phyloP scores from a whole-genome alignment of 2,113 vertebrate genomes.

The Eublepharis macularius region DNA sequence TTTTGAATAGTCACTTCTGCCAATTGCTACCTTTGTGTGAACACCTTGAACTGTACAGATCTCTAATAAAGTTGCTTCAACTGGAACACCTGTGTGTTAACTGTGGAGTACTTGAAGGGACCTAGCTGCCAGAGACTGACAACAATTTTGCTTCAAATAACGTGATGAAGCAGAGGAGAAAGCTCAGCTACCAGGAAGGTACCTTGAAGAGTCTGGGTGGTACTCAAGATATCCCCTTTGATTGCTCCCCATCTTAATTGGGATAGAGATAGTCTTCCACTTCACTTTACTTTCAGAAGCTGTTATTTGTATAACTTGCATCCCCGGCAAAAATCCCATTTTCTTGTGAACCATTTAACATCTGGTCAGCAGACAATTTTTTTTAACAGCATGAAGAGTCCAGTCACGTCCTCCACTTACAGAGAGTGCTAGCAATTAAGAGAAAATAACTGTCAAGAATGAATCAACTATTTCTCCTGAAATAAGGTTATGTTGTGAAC shows the following conservation, averaged over 20 bases:
- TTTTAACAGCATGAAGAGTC: neutral
- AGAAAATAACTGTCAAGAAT: neutral
- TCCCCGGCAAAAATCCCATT: neutral
- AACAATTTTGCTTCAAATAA: neutral
- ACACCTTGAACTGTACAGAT: too few relatives aligned
- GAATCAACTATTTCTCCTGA: neutral
- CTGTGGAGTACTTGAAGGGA: too few relatives aligned
- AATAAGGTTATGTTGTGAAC: neutral
- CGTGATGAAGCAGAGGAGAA: neutral
- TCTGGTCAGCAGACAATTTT: neutral
- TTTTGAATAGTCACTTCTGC: too few relatives aligned
- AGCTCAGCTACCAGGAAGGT: neutral
- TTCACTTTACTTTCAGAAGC: neutral
- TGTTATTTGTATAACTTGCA: neutral
- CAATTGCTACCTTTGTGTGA: too few relatives aligned
- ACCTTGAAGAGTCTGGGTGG: neutral
- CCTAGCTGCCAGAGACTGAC: too few relatives aligned
- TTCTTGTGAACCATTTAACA: neutral
- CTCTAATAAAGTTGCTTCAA: too few relatives aligned
- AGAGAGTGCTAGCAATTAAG: neutral
- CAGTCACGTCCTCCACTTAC: neutral
- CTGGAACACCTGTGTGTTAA: too few relatives aligned
- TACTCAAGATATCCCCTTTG: neutral
- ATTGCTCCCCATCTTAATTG: neutral
- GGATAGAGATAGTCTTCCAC: neutral